Evolutionary conservation across 2,797 vertebrate species (phyloP).

Genomic region (Australoheros facetus): DNA sequence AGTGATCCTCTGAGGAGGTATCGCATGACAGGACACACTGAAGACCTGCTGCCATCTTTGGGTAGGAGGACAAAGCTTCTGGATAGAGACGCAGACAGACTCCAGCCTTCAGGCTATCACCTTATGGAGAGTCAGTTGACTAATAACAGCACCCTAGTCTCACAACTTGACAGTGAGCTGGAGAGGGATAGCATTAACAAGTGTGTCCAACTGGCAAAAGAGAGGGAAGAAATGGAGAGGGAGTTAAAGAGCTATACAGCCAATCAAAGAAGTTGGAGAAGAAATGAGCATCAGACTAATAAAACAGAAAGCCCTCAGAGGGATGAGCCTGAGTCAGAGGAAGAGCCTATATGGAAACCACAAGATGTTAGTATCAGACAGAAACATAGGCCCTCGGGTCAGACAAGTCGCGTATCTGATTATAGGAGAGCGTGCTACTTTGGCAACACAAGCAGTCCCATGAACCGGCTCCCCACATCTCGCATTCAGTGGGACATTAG

Average conservation of each 20-base stretch:
- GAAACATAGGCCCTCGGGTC: conserved; percentile 69
- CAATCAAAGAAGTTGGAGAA: conserved; percentile 46
- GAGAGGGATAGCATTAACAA: conserved; percentile 73
- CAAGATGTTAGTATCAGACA: conserved; percentile 78
- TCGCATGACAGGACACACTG: conserved; percentile 40
- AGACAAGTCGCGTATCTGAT: conserved; percentile 75
- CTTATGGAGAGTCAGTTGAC: conserved; percentile 71
- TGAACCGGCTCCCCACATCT: conserved; percentile 69
- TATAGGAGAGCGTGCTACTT: conserved; percentile 83
- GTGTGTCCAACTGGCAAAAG: conserved; percentile 76
- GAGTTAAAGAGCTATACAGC: conserved; percentile 72
- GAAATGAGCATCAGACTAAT: conserved; percentile 40
- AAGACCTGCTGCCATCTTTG: conserved; percentile 71
- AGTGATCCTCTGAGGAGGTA: conserved; percentile 68
- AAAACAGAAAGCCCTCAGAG: conserved; percentile 57
- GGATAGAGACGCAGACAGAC: conserved; percentile 63
- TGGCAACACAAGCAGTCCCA: conserved; percentile 83
- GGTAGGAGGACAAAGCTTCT: conserved; percentile 60
- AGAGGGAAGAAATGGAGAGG: conserved; percentile 79
- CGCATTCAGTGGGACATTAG: conserved; percentile 84
- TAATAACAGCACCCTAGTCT: conserved; percentile 70
- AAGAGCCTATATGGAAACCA: conserved; percentile 81
- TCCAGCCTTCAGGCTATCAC: conserved; percentile 51
- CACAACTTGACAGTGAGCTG: conserved; percentile 71
- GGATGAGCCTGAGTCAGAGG: conserved; percentile 38